Evolutionary conservation across 2,113 vertebrate species (phyloP), one percentile per base, ranked within the genome.

Genomic region (Sapajus apella): DNA sequence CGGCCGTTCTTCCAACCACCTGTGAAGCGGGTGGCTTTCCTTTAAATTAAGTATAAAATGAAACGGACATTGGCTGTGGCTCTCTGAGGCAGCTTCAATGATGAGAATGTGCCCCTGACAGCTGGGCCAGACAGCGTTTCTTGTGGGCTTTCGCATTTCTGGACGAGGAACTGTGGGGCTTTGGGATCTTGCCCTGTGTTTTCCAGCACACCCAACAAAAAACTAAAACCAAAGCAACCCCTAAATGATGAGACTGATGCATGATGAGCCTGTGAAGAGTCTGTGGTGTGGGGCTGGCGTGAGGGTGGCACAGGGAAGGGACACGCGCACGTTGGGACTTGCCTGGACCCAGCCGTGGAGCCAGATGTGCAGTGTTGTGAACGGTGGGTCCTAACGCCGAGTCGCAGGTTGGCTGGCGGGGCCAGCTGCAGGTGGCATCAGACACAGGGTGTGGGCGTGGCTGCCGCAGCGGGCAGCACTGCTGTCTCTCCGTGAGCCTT

Each of bases 211-310:
- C 20, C 64, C 4, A 7, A 14, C 7, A 12, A 77, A 21, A 17
- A 52, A 32, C 35, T 5, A 32, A 17, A 47, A 25, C 35, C 40
- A 77, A 8, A 27, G 11, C 6, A 1, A 9, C 40, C 37, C 55
- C 70, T 11, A 11, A 23, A 21, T 23, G 3, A 7, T 0, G 8
- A 5, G 32, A n/a, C 20, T 3, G 56, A 43, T 1, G 35, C 27
- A 7, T 17, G 2, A 12, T 25, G 43, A 23, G 5, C 30, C 3
- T 30, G 56, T 64, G 64, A 37, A 35, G 35, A 8, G 43, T 76
- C 75, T 32, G 75, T 76, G 37, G 56, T 8, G 3, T 43, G 25
- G 16, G 58, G 27, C 27, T 45, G 82, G 40, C 2, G 1, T 64
- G 40, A n/a, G 81, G 14, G 40, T 66, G 82, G 20, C 58, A 27